Evolutionary conservation across 2,113 vertebrate genomes (phyloP), one percentile per base, ranked within the genome.

Genomic region (Leiothrix lutea): DNA sequence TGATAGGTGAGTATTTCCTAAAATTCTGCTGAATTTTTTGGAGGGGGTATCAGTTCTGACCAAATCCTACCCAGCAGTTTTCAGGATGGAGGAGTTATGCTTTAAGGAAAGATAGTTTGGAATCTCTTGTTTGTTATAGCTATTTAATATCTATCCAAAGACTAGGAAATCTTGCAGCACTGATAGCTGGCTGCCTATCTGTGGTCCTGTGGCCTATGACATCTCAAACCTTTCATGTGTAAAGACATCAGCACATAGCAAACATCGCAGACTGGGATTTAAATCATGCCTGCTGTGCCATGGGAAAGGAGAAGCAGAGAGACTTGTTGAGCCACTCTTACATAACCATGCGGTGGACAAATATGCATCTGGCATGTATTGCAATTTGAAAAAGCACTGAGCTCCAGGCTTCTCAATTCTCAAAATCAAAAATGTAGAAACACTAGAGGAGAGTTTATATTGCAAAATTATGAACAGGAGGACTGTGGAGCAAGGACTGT

Each of bases 251-350:
- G 42, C 35, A 87, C 1, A 1, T 28, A 72, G 71, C 36, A 61
- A 57, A 72, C n/a, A 25, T 51, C 1, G 2, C 71, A 88, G 51
- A 10, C 58, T 31, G 72, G 54, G 53, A 56, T 73, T 91, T 88
- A 86, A 90, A 86, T 80, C 8, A 3, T 51, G 62, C 67, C 89
- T 82, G 66, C 50, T 75, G 42, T 77, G 91, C 61, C 87, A 62
- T 51, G 67, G 85, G 87, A 93, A 86, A 73, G 62, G 18, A 92
- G 86, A 93, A 90, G 81, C 89, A 87, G 81, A 45, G 62, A 64
- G 74, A 88, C 79, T 86, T 83, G 70, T 80, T 58, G 64, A 78
- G 86, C 89, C 2, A 14, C 87, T 94, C 47, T 88, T 93, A 50
- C 45, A 31, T 66, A 94, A 91, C 42, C 2, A 1, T 11, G 33